These are phyloP conservation scores for Alitta virens DNA, from an alignment of 2,888 invertebrate genomes.

Conservation along the genomic window DNA sequence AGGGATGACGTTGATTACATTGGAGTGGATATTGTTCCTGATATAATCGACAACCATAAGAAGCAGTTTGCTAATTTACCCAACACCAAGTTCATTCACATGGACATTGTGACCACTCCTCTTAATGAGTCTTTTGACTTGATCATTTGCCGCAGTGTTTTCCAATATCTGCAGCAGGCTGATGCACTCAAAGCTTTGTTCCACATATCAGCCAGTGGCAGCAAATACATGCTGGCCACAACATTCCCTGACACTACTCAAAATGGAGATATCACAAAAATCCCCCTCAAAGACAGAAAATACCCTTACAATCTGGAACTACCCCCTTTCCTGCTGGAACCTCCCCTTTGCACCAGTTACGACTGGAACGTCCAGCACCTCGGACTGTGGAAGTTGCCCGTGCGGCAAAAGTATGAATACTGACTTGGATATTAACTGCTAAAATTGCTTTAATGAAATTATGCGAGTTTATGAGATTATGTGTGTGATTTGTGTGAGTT, in stretches of 20 bases:
- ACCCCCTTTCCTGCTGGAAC: constrained; percentile 16
- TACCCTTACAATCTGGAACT: constrained; percentile 18
- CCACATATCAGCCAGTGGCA: constrained; percentile 13
- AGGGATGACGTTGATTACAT: constrained; percentile 15
- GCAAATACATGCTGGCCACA: constrained; percentile 16
- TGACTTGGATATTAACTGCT: no score
- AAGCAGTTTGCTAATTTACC: constrained; percentile 13
- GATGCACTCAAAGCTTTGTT: constrained; percentile 14
- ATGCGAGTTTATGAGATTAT: no score
- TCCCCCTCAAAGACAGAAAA: background rate
- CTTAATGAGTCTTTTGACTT: constrained; percentile 14
- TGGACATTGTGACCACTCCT: constrained; percentile 15
- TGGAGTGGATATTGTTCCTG: constrained; percentile 15
- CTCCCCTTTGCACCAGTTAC: constrained; percentile 18
- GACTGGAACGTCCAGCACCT: constrained; percentile 25
- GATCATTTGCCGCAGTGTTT: constrained; percentile 11
- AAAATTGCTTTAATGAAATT: no score
- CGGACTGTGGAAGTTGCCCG: constrained; percentile 20
- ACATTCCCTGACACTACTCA: constrained; percentile 17
- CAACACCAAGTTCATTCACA: constrained; percentile 4
- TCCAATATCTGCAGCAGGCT: constrained; percentile 8
- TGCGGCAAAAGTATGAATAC: constrained; percentile 20
- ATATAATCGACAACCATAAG: constrained; percentile 6
- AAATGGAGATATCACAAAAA: constrained; percentile 8
- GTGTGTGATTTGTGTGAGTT: no score